Evolutionary conservation across 1,140 invertebrate genomes (phyloP).

Genomic region (Armadillidium nasatum): DNA sequence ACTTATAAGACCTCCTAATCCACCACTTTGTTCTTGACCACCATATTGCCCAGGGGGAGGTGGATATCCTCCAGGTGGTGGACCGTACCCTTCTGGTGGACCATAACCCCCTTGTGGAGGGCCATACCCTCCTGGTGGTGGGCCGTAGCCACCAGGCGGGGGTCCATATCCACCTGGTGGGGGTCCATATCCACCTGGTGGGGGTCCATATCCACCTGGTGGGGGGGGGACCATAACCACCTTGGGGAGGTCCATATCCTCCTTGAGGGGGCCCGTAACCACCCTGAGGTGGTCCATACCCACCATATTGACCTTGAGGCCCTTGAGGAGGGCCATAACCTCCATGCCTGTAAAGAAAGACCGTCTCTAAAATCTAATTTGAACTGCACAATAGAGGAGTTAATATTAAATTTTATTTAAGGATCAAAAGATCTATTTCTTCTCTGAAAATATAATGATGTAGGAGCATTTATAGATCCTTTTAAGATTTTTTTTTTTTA

Average conservation of each 20-base stretch:
- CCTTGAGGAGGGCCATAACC: not conserved
- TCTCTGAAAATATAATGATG: too few species aligned
- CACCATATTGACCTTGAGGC: too few species aligned
- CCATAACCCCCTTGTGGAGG: not conserved
- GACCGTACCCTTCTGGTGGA: not conserved
- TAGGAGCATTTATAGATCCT: too few species aligned
- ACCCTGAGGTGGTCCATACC: not conserved
- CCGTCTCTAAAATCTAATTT: too few species aligned
- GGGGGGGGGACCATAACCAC: not conserved
- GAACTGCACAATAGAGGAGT: too few species aligned
- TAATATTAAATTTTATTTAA: too few species aligned
- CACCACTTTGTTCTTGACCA: not conserved
- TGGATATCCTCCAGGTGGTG: not conserved
- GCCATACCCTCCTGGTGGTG: not conserved
- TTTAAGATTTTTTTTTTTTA: too few species aligned
- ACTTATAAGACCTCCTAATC: not conserved
- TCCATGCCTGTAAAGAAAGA: not conserved
- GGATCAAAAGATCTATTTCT: too few species aligned
- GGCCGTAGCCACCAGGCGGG: not conserved
- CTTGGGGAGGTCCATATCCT: not conserved
- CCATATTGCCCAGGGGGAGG: not conserved
- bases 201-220: not conserved
- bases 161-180: not conserved
- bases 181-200: not conserved
- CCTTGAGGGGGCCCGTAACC: not conserved